Conservation (phyloP, 2,797 vertebrate species). For the Geotrypetes seraphini region DNA sequence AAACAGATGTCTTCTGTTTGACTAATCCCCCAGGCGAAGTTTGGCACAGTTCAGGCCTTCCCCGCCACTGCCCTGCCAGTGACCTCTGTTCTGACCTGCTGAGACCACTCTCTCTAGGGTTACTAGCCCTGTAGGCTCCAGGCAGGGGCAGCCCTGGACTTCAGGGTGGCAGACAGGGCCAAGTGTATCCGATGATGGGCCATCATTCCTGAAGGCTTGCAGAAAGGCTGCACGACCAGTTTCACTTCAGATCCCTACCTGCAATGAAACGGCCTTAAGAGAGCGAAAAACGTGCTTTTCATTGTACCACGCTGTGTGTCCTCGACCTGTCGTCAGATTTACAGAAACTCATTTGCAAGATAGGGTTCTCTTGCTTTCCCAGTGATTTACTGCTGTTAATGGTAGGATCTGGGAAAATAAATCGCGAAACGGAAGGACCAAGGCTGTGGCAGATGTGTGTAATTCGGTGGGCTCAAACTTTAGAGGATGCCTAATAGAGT, state of each 20-base stretch:
- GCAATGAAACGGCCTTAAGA: conserved; percentile 9
- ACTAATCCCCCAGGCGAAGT: conserved; percentile 22
- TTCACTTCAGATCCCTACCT: conserved; percentile 32
- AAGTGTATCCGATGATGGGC: no score
- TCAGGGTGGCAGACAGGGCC: no score
- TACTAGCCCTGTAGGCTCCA: not conserved
- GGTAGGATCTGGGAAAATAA: not conserved
- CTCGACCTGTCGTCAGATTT: not conserved
- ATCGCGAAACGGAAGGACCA: not conserved
- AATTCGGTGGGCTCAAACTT: conserved; percentile 1
- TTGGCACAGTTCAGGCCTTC: not conserved
- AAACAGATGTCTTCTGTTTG: conserved; percentile 5
- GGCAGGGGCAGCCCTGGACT: no score
- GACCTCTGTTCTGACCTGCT: conserved; percentile 21
- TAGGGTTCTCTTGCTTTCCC: conserved; percentile 10
- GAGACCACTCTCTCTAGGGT: conserved; percentile 15
- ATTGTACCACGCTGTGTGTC: not conserved
- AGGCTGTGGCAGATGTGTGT: no score
- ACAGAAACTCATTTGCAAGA: fast-evolving
- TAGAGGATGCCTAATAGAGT: no score
- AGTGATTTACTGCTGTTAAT: conserved; percentile 21
- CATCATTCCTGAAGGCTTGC: not conserved
- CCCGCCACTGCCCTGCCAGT: conserved; percentile 11
- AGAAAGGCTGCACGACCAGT: conserved; percentile 19
- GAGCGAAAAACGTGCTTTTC: conserved; percentile 15